Evolutionary conservation across 2,797 vertebrate species (phyloP), one percentile per base, ranked within the genome.

Genomic region (Siniperca scherzeri): DNA sequence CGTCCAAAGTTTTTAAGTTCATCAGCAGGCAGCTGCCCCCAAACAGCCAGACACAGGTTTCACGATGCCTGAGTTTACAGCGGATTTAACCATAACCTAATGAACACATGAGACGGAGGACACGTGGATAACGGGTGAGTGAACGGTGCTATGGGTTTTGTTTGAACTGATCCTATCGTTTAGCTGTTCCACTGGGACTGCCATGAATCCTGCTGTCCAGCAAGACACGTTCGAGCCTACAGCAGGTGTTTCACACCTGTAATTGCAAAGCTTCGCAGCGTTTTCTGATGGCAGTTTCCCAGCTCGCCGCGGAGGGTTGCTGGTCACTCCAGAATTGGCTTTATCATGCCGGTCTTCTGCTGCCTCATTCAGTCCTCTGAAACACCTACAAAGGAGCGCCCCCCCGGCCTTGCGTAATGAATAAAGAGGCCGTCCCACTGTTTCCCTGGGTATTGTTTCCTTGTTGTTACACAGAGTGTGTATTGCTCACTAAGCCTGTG

Each of bases 401-500:
- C 77, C 87, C 62, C 81, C 0, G 68, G 71, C 80, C 82, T 33
- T 11, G 87, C 36, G 76, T 79, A 42, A 88, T 93, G 91, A 95
- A 94, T 91, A 83, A 77, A 86, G 80, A 70, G 87, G 55, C 91
- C 93, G 90, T 93, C 94, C 94, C 94, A 86, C 92, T 74, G 87
- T 89, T 89, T 92, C 86, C 88, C 92, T 72, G 70, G 60, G 42
- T 65, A 93, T 95, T 95, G 94, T 95, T 76, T 92, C 89, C 85
- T 56, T 69, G 79, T 91, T 91, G 91, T 94, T 91, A 86, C 92
- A 91, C 88, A 86, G 87, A 90, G 90, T 93, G 91, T 92, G 91
- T 93, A 87, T 92, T 92, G 88, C 91, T 93, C 84, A 21, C 88
- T 93, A 84, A 94, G 90, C 91, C 91, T 82, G 88, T 96, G 95